phyloP scores from a whole-genome alignment of 2,888 invertebrate species.

The Acleris cristana region DNA sequence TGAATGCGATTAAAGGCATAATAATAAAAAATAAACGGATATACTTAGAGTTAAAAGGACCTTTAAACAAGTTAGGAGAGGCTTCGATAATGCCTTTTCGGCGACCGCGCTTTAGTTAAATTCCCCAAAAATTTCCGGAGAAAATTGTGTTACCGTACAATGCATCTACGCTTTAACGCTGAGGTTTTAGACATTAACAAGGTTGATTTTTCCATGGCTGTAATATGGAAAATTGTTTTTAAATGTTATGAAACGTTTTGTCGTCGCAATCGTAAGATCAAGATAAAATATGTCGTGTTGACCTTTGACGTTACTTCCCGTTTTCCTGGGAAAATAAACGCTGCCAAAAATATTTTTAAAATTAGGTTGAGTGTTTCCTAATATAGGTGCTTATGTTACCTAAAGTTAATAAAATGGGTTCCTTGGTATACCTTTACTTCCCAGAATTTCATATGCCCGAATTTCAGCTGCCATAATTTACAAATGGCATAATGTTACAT shows the following conservation, averaged over 20 bases:
- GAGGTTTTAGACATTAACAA: not conserved
- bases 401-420: too few relatives aligned
- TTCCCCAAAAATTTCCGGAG: constrained; percentile 56
- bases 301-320: too few relatives aligned
- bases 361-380: too few relatives aligned
- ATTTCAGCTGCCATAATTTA: too few relatives aligned
- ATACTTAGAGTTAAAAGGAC: constrained; percentile 67
- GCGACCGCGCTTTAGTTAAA: constrained; percentile 63
- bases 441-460: too few relatives aligned
- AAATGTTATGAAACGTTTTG: not conserved
- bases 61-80: constrained; percentile 72
- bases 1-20: not conserved
- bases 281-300: too few relatives aligned
- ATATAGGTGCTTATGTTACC: too few relatives aligned
- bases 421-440: too few relatives aligned
- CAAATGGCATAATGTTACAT: too few relatives aligned
- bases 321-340: too few relatives aligned
- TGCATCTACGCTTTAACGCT: constrained; percentile 25
- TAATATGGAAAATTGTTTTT: not conserved
- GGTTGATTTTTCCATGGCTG: not conserved
- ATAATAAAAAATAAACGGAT: not conserved
- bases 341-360: too few relatives aligned
- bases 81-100: constrained; percentile 70
- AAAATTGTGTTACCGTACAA: constrained; percentile 50
- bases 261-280: not conserved